These are phyloP conservation scores for Scytalopus superciliaris DNA, from an alignment of 2,113 vertebrate genomes.

Conservation along the genomic window DNA sequence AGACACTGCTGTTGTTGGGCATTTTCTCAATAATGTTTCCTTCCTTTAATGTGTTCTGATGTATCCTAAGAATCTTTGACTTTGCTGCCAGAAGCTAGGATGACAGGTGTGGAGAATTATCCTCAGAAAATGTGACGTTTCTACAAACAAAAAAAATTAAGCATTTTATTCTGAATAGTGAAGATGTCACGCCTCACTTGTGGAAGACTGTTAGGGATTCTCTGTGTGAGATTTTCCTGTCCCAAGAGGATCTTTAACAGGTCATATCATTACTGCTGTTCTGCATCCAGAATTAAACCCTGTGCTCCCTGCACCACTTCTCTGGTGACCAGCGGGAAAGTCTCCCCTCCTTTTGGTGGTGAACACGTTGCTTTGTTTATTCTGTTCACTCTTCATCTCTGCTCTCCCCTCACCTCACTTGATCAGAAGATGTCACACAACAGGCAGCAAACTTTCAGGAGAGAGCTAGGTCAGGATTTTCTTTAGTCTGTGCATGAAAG, in stretches of 20 bases:
- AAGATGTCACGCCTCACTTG: not conserved
- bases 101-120: constrained; percentile 31
- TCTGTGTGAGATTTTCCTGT: not conserved
- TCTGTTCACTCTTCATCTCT: not conserved
- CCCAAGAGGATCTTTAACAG: not conserved
- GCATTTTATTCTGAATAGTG: not conserved
- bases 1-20: not conserved
- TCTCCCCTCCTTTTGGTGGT: not conserved
- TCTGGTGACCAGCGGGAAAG: not conserved
- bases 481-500: not conserved
- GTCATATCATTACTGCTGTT: not conserved
- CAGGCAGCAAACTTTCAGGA: not conserved
- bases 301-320: not conserved
- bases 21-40: not conserved
- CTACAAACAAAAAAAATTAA: not conserved
- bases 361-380: not conserved
- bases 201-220: not conserved
- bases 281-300: not conserved
- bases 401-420: not conserved
- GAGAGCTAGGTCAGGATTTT: not conserved
- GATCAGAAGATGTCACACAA: not conserved
- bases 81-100: not conserved
- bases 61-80: not conserved
- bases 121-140: not conserved
- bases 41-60: not conserved